Evolutionary conservation across 2,888 invertebrate genomes (phyloP).

Genomic region (Tinea pellionella): DNA sequence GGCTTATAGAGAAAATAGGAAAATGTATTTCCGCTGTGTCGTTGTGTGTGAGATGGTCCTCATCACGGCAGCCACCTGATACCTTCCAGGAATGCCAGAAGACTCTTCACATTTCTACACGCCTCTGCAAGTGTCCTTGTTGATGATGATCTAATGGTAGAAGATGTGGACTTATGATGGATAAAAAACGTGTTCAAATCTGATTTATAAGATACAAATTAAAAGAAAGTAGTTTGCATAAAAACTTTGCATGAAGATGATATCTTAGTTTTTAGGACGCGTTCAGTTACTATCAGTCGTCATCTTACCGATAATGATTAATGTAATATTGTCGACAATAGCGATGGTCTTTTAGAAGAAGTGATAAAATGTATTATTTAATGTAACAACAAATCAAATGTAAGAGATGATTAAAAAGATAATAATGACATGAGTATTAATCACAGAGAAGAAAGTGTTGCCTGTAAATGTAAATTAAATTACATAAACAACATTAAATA

Average conservation of each 20-base stretch:
- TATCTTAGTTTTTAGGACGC: not conserved
- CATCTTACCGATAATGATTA: not conserved
- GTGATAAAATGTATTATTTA: slow-evolving; percentile 4
- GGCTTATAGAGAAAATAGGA: too few relatives aligned
- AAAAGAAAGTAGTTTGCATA: not conserved
- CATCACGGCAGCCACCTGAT: too few relatives aligned
- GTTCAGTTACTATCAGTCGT: not conserved
- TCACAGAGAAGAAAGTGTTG: not conserved
- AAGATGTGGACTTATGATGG: too few relatives aligned
- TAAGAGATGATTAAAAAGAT: not conserved
- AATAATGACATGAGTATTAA: not conserved
- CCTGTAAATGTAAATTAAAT: not conserved
- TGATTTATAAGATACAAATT: not conserved
- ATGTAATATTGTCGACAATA: not conserved
- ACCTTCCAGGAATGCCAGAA: too few relatives aligned
- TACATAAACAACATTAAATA: not conserved
- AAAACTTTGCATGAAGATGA: not conserved
- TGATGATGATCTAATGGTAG: too few relatives aligned
- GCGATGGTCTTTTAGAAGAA: not conserved
- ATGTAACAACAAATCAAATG: not conserved
- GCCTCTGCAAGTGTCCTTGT: too few relatives aligned
- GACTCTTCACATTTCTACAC: too few relatives aligned
- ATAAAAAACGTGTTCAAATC: too few relatives aligned
- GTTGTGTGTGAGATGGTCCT: too few relatives aligned
- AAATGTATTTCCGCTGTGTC: too few relatives aligned